Conservation (phyloP, 2,888 invertebrate genomes). For the Eupeodes luniger region DNA sequence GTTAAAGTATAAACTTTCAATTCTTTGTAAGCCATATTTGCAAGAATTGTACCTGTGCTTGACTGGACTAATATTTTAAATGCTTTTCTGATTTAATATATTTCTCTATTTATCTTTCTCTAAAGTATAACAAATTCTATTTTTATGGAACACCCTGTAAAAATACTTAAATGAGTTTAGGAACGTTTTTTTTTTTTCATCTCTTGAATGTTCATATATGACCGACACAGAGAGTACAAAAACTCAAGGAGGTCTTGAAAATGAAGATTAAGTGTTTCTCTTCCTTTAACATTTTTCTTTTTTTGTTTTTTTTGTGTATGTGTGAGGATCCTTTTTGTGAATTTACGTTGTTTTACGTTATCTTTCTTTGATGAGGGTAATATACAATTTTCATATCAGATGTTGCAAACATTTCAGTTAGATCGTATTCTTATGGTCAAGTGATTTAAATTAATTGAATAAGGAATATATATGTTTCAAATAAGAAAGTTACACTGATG, state of each 20-base stretch:
- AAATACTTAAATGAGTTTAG: neutral
- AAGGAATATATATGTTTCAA: slow-evolving; percentile 32
- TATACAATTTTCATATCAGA: slow-evolving; percentile 74
- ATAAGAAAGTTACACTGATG: neutral
- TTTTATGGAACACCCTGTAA: neutral
- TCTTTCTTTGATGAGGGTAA: slow-evolving; percentile 59
- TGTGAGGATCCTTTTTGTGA: neutral
- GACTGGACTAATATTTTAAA: too few relatives aligned
- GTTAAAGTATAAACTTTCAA: too few relatives aligned
- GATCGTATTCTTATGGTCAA: slow-evolving; percentile 61
- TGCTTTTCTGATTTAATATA: too few relatives aligned
- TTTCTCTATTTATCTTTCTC: too few relatives aligned
- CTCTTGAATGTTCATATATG: neutral
- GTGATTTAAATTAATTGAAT: slow-evolving; percentile 59
- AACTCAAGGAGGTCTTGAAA: slow-evolving; percentile 49
- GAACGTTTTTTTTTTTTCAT: neutral
- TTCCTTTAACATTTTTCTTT: neutral
- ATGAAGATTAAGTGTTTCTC: slow-evolving; percentile 43
- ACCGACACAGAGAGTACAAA: neutral
- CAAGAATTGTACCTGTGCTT: too few relatives aligned
- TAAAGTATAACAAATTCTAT: neutral
- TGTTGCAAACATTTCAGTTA: slow-evolving; percentile 70
- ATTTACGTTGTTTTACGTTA: slow-evolving; percentile 45
- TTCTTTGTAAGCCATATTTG: too few relatives aligned
- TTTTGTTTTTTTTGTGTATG: neutral